These are phyloP conservation scores for Drosophila pseudotalamancana DNA, from an alignment of 2,888 invertebrate genomes.

Conservation along the genomic window DNA sequence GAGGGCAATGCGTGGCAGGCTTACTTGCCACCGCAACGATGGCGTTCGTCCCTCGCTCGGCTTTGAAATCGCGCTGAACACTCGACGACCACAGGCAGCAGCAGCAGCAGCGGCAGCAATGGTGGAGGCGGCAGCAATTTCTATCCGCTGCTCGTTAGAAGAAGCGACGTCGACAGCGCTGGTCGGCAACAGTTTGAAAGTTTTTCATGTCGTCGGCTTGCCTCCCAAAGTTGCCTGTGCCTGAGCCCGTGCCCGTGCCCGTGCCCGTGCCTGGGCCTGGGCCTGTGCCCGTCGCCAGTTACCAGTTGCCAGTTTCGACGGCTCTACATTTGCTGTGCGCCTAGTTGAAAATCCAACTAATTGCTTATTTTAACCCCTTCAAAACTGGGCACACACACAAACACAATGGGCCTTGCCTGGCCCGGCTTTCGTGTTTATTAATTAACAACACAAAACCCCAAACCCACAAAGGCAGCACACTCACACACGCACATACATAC, in stretches of 20 bases:
- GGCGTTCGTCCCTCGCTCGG: constrained; percentile 20
- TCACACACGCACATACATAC: constrained; percentile 38
- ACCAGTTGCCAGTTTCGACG: constrained; percentile 54
- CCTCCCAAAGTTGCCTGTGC: constrained; percentile 61
- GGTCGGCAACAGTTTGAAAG: constrained; percentile 75
- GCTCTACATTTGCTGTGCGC: constrained; percentile 72
- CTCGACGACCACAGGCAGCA: constrained; percentile 28
- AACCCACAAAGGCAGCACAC: constrained; percentile 70
- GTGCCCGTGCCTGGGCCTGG: constrained; percentile 11
- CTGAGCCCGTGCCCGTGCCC: constrained; percentile 4
- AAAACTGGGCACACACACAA: constrained; percentile 69
- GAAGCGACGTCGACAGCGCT: constrained; percentile 51
- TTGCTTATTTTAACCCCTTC: constrained; percentile 83
- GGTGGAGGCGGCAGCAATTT: constrained; percentile 39
- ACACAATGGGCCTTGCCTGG: constrained; percentile 53
- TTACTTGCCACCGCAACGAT: constrained; percentile 40
- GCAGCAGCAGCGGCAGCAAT: neutral
- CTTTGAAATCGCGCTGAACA: constrained; percentile 9
- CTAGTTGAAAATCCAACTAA: constrained; percentile 80
- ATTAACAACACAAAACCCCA: constrained; percentile 79
- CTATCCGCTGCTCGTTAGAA: constrained; percentile 72
- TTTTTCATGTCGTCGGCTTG: constrained; percentile 69
- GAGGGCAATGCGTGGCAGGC: constrained; percentile 64
- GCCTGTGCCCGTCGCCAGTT: constrained; percentile 51
- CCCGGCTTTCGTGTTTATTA: constrained; percentile 79